Evolutionary conservation across 1,140 invertebrate genomes (phyloP).

Genomic region (Eriocheir sinensis): DNA sequence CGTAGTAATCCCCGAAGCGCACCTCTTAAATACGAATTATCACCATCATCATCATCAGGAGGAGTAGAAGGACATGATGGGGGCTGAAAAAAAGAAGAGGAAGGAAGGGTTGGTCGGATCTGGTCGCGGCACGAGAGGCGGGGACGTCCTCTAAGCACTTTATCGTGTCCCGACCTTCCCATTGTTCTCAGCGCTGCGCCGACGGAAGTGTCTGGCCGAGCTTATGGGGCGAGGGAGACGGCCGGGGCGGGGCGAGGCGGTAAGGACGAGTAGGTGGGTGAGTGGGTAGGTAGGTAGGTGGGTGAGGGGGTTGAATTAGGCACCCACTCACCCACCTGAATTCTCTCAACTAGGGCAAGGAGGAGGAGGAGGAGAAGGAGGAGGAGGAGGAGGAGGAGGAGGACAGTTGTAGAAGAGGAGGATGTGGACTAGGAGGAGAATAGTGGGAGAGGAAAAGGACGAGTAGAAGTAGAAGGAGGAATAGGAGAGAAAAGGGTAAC

Average conservation of each 20-base stretch:
- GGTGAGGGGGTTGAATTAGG: neutral
- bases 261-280: neutral
- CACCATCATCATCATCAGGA: neutral
- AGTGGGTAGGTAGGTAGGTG: too few relatives aligned
- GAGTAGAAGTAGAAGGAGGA: neutral
- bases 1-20: neutral
- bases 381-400: neutral
- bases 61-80: neutral
- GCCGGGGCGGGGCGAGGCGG: neutral
- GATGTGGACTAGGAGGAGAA: neutral
- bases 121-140: neutral
- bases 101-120: too few relatives aligned
- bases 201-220: too few relatives aligned
- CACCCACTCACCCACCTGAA: neutral
- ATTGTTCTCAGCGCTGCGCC: too few relatives aligned
- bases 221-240: too few relatives aligned
- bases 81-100: neutral
- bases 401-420: neutral
- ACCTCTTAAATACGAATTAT: conserved; percentile 26
- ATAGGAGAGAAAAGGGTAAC: neutral
- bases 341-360: neutral
- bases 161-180: conserved; percentile 48
- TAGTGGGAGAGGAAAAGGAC: neutral
- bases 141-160: conserved; percentile 36
- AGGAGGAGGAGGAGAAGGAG: neutral